phyloP scores from a whole-genome alignment of 2,888 invertebrate species.

The Sthenelais limicola region DNA sequence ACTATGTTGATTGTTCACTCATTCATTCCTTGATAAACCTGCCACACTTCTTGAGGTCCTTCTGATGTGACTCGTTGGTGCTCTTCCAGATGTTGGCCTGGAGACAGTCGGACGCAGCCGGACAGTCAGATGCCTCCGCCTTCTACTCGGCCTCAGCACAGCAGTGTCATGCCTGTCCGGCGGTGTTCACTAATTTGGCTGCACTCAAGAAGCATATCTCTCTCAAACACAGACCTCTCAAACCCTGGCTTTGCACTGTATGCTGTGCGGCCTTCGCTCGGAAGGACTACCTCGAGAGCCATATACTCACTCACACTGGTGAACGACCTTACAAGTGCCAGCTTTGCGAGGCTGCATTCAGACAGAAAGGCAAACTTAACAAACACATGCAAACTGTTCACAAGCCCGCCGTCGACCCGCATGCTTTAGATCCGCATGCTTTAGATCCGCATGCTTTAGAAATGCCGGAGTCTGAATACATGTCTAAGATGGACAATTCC shows the following conservation, averaged over 20 bases:
- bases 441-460: too few relatives aligned
- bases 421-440: too few relatives aligned
- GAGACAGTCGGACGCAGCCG: neutral
- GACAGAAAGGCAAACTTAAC: constrained; percentile 35
- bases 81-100: constrained; percentile 36
- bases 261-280: constrained; percentile 30
- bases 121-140: neutral
- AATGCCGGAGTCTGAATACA: too few relatives aligned
- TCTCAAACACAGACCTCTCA: constrained; percentile 4
- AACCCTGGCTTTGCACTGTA: constrained; percentile 26
- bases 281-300: constrained; percentile 34
- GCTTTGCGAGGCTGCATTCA: constrained; percentile 7
- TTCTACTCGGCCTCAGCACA: neutral
- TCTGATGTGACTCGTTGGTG: constrained; percentile 18
- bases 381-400: constrained; percentile 36
- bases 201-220: constrained; percentile 13
- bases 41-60: too few relatives aligned
- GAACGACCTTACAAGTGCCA: constrained; percentile 17
- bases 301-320: constrained; percentile 17
- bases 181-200: constrained; percentile 20
- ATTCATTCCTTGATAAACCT: too few relatives aligned
- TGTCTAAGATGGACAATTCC: too few relatives aligned
- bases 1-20: too few relatives aligned
- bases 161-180: constrained; percentile 6
- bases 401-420: too few relatives aligned